These are phyloP conservation scores for Melanargia galathea DNA, from an alignment of 2,888 invertebrate species.

Conservation along the genomic window DNA sequence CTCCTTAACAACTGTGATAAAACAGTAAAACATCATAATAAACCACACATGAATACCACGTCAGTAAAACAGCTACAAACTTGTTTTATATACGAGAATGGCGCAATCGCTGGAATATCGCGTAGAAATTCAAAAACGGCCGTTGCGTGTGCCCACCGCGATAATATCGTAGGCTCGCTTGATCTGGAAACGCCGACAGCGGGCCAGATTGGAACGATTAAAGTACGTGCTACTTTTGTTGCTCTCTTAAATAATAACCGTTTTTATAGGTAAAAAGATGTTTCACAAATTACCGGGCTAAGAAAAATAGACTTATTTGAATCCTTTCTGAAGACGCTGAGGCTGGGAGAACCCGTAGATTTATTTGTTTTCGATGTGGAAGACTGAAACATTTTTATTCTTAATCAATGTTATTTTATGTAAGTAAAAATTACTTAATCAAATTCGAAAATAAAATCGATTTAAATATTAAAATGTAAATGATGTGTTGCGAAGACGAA, in stretches of 20 bases:
- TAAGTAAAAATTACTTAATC: too few relatives aligned
- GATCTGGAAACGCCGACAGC: conserved; percentile 45
- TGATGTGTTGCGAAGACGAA: not conserved
- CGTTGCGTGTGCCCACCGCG: conserved; percentile 43
- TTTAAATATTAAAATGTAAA: not conserved
- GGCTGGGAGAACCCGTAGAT: not conserved
- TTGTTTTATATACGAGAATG: conserved; percentile 31
- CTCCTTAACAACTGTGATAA: conserved; percentile 4
- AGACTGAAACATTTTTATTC: too few relatives aligned
- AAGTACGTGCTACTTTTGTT: conserved; percentile 34
- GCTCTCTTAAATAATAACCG: conserved; percentile 27
- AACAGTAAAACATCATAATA: conserved; percentile 5
- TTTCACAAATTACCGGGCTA: not conserved
- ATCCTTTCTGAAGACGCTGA: not conserved
- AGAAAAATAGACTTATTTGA: conserved; percentile 10
- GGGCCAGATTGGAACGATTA: conserved; percentile 40
- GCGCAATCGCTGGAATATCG: conserved; percentile 33
- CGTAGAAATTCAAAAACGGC: conserved; percentile 39
- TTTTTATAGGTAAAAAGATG: conserved; percentile 18
- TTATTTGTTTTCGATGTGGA: not conserved
- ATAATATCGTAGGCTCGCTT: conserved; percentile 40
- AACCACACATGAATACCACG: conserved; percentile 26
- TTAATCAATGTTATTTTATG: too few relatives aligned
- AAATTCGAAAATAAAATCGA: too few relatives aligned
- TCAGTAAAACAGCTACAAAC: conserved; percentile 34